Conservation (phyloP, 2,888 invertebrate genomes). For the Cylloceria caligata region DNA sequence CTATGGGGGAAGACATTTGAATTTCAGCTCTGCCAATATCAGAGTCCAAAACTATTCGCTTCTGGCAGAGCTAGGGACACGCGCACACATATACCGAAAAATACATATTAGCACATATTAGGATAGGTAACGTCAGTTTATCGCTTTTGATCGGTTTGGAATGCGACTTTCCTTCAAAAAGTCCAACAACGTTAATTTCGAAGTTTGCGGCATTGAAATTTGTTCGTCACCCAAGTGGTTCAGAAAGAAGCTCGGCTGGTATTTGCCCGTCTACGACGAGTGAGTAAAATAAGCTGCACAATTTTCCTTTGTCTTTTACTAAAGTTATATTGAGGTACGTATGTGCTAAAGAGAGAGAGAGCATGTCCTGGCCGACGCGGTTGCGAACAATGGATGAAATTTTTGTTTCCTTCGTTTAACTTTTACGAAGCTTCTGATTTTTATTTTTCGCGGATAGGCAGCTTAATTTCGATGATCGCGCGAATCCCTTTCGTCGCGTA, state of each 20-base stretch:
- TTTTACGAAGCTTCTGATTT: background rate
- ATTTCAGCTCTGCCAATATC: no score
- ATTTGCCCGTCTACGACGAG: constrained; percentile 75
- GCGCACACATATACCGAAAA: background rate
- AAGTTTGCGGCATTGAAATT: constrained; percentile 78
- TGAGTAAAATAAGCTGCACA: constrained; percentile 69
- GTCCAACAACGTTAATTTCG: constrained; percentile 74
- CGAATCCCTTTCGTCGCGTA: background rate
- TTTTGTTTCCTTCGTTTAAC: background rate
- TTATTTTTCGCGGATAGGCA: background rate
- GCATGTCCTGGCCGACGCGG: constrained; percentile 23
- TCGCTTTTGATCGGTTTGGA: constrained; percentile 70
- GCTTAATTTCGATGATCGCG: background rate
- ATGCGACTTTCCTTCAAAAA: constrained; percentile 78
- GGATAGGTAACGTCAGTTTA: constrained; percentile 22
- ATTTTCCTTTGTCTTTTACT: background rate
- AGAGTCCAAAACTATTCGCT: background rate
- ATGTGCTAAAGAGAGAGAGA: constrained; percentile 12
- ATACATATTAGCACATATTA: background rate
- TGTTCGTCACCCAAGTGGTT: constrained; percentile 78
- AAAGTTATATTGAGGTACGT: constrained; percentile 6
- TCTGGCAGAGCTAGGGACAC: background rate
- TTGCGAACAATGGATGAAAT: constrained; percentile 51
- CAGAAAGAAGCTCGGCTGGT: constrained; percentile 76
- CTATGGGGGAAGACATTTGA: no score